Evolutionary conservation across 2,797 vertebrate species (phyloP).

Genomic region (Novumbra hubbsi): DNA sequence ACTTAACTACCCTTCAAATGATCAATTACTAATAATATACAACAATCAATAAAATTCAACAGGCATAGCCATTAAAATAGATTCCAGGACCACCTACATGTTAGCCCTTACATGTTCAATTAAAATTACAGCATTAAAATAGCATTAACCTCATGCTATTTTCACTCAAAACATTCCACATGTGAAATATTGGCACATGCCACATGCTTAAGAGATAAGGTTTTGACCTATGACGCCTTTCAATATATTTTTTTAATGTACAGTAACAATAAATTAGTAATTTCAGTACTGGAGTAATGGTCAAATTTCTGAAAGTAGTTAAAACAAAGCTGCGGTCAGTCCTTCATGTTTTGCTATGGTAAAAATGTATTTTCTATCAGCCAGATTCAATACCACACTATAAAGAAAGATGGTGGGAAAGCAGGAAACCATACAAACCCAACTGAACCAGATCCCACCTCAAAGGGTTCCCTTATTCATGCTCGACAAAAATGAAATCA

Average conservation of each 20-base stretch:
- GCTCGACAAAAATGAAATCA: too few species aligned
- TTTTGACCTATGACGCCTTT: slow-evolving; percentile 44
- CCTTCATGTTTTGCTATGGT: slow-evolving; percentile 40
- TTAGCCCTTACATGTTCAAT: not conserved
- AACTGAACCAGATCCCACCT: too few species aligned
- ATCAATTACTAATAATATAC: slow-evolving; percentile 38
- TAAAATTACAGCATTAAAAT: slow-evolving; percentile 19
- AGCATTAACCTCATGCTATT: slow-evolving; percentile 31
- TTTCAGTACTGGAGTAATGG: slow-evolving; percentile 16
- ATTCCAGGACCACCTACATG: slow-evolving; percentile 15
- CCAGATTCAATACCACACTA: slow-evolving; percentile 28
- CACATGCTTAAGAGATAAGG: slow-evolving; percentile 38
- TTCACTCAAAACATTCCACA: slow-evolving; percentile 39
- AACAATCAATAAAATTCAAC: slow-evolving; percentile 38
- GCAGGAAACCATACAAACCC: not conserved
- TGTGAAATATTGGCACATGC: slow-evolving; percentile 51
- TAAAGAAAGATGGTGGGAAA: slow-evolving; percentile 38
- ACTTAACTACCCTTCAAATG: slow-evolving; percentile 23
- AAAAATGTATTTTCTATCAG: slow-evolving; percentile 39
- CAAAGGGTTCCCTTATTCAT: too few species aligned
- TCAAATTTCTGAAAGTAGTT: slow-evolving; percentile 38
- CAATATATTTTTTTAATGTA: slow-evolving; percentile 46
- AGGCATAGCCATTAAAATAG: slow-evolving; percentile 68
- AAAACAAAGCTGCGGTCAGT: slow-evolving; percentile 35
- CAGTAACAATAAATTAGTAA: slow-evolving; percentile 62